Conservation (phyloP, 2,797 vertebrate genomes). For the Momotus momota region DNA sequence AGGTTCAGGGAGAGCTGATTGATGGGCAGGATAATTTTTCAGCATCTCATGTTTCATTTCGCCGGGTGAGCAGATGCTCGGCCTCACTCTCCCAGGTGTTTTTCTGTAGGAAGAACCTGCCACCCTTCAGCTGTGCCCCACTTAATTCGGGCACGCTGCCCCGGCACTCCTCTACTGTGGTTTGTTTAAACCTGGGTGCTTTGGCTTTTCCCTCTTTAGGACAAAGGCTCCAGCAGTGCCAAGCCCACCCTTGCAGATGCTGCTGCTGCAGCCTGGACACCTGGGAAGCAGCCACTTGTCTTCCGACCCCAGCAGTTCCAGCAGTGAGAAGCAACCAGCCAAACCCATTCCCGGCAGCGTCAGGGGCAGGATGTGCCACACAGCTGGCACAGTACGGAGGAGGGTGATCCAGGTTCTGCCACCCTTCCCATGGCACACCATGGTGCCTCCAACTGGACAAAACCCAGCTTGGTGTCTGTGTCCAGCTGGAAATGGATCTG, state of each 20-base stretch:
- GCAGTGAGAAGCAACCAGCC: neutral
- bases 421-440: too few relatives aligned
- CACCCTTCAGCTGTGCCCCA: neutral
- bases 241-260: neutral
- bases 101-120: neutral
- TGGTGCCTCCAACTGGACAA: neutral
- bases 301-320: neutral
- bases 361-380: fast-evolving
- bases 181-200: neutral
- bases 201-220: neutral
- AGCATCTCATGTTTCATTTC: neutral
- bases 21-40: neutral
- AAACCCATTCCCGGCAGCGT: neutral
- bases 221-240: neutral
- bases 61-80: neutral
- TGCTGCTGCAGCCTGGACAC: neutral
- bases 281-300: neutral
- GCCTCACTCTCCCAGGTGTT: neutral
- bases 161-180: neutral
- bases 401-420: neutral
- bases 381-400: fast-evolving
- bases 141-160: fast-evolving
- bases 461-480: neutral
- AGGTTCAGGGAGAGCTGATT: neutral
- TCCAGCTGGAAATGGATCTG: neutral